phyloP scores from a whole-genome alignment of 2,797 vertebrate genomes.

The Spea hammondii region DNA sequence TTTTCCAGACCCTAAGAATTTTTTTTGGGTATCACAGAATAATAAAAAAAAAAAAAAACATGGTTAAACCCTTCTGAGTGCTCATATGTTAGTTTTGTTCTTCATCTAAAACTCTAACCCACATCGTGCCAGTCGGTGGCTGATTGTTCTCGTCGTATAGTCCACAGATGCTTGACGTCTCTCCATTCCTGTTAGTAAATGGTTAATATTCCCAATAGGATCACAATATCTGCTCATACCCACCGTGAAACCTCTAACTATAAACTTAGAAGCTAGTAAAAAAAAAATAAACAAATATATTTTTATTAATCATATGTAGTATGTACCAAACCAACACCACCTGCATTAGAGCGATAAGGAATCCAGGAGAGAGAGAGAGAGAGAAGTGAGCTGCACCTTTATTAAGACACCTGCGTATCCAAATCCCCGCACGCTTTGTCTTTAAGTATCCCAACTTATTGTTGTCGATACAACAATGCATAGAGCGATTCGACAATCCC shows the following conservation, averaged over 20 bases:
- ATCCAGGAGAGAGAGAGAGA: not conserved
- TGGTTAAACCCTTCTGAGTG: too few species aligned
- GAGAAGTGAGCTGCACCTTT: constrained; percentile 22
- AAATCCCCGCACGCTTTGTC: constrained; percentile 8
- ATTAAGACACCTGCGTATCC: constrained; percentile 18
- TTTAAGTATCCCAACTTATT: constrained; percentile 14
- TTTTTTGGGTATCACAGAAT: too few species aligned
- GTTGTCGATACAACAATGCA: constrained; percentile 33
- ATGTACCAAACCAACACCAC: constrained; percentile 11
- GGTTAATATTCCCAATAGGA: not conserved
- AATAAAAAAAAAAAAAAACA: too few species aligned
- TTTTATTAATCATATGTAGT: constrained; percentile 9
- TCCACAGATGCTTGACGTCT: not conserved
- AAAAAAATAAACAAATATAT: not conserved
- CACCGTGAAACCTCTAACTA: not conserved
- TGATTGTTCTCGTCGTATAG: not conserved
- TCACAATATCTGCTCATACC: not conserved
- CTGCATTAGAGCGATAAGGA: constrained; percentile 36
- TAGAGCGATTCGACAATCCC: not conserved
- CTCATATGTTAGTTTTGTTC: too few species aligned
- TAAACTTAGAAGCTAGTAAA: constrained; percentile 14
- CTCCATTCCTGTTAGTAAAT: constrained; percentile 7
- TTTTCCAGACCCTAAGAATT: too few species aligned
- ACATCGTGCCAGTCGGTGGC: not conserved
- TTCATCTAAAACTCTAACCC: too few species aligned